Evolutionary conservation across 2,113 vertebrate species (phyloP).

Genomic region (Notothenia coriiceps): DNA sequence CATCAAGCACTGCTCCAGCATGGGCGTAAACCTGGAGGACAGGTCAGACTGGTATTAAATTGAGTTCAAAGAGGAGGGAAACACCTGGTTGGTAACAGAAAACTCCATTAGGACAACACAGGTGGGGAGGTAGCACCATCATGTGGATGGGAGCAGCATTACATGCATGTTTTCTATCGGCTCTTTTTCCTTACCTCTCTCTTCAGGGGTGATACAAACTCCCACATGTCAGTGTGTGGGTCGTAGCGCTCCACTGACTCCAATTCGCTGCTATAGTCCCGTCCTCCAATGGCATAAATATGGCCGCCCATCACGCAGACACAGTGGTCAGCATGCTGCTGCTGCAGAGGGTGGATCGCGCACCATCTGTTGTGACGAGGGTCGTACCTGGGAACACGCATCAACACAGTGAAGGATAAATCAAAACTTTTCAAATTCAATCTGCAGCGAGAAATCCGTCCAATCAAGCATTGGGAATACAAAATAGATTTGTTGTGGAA

Average conservation of each 20-base stretch:
- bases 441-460: background rate
- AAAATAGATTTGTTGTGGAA: no score
- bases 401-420: background rate
- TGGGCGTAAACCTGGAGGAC: conserved; percentile 92
- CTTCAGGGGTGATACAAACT: conserved; percentile 90
- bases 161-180: background rate
- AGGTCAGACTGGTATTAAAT: background rate
- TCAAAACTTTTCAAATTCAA: background rate
- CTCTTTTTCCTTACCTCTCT: conserved; percentile 84
- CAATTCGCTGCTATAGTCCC: conserved; percentile 93
- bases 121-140: conserved; percentile 36
- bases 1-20: conserved; percentile 88
- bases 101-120: background rate
- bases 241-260: conserved; percentile 94
- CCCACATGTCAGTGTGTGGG: conserved; percentile 92
- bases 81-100: background rate
- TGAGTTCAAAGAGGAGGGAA: background rate
- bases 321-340: conserved; percentile 93
- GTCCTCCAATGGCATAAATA: conserved; percentile 94
- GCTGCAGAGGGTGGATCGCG: conserved; percentile 91
- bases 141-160: conserved; percentile 42
- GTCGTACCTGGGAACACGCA: conserved; percentile 88
- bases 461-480: background rate
- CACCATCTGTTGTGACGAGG: conserved; percentile 96
- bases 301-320: conserved; percentile 90